Percentiles rank a stretch among this genome's conserved stretches.
Evolutionary conservation across 2,888 invertebrate genomes (phyloP).

Genomic region (Diplolepis rosae): DNA sequence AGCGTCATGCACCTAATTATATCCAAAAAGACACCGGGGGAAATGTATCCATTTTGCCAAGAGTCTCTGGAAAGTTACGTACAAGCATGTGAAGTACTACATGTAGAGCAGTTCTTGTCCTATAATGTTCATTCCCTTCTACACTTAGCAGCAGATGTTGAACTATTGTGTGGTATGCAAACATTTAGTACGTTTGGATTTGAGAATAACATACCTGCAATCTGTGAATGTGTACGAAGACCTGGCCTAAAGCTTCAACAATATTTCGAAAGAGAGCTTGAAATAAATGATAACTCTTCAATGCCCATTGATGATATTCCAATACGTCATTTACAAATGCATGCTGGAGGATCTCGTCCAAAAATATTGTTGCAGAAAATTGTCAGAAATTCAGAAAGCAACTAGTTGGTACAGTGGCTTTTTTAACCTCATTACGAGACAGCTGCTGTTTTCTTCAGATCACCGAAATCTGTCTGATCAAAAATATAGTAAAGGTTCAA

Average conservation of each 20-base stretch:
- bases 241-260: slow-evolving; percentile 28
- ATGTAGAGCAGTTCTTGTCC: slow-evolving; percentile 42
- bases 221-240: slow-evolving; percentile 30
- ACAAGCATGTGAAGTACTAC: slow-evolving; percentile 41
- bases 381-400: slow-evolving; percentile 7
- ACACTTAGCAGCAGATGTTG: slow-evolving; percentile 49
- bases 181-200: slow-evolving; percentile 31
- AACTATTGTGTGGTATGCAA: slow-evolving; percentile 31
- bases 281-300: not conserved
- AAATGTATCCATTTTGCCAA: no score
- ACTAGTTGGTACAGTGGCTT: slow-evolving; percentile 2
- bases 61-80: no score
- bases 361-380: not conserved
- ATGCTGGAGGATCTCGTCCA: not conserved
- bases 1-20: no score
- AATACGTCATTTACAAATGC: slow-evolving; percentile 11
- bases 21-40: no score
- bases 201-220: slow-evolving; percentile 30
- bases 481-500: not conserved
- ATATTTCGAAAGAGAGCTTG: slow-evolving; percentile 27
- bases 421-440: slow-evolving; percentile 19
- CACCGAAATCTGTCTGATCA: not conserved
- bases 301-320: not conserved
- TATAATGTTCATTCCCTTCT: slow-evolving; percentile 55
- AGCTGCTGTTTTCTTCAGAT: not conserved